A percentile compares a stretch with the other conserved stretches of the same genome.
Evolutionary conservation across 2,797 vertebrate species (phyloP).

Genomic region (Cirrhinus molitorella): DNA sequence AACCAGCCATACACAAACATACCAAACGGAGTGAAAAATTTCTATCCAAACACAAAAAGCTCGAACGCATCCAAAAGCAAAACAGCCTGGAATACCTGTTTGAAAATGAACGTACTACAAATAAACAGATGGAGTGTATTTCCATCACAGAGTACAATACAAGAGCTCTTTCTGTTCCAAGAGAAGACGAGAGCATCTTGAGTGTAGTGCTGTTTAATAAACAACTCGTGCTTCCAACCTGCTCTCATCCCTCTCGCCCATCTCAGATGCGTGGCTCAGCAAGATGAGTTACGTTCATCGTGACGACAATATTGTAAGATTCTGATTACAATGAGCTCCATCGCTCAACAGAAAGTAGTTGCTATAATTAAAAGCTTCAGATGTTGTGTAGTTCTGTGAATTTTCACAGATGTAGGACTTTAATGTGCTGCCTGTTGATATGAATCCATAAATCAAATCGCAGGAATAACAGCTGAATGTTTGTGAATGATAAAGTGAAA

Average conservation of each 20-base stretch:
- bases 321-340: constrained; percentile 13
- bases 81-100: constrained; percentile 39
- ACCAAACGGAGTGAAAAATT: constrained; percentile 32
- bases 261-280: not conserved
- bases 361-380: not conserved
- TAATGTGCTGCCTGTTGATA: not conserved
- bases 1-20: constrained; percentile 44
- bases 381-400: not conserved
- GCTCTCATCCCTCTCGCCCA: not conserved
- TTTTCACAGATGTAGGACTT: not conserved
- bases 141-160: not conserved
- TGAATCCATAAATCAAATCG: not conserved
- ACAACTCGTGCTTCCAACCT: constrained; percentile 17
- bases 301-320: not conserved
- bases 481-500: not conserved
- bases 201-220: constrained; percentile 34
- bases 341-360: not conserved
- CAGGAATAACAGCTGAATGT: not conserved
- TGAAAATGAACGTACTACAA: not conserved
- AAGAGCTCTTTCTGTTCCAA: constrained; percentile 25
- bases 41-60: constrained; percentile 28
- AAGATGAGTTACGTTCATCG: not conserved
- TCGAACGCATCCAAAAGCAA: constrained; percentile 12
- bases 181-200: constrained; percentile 33
- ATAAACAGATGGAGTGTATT: constrained; percentile 32